Conservation (phyloP, 2,888 invertebrate species). For the Trichacis sp. region DNA sequence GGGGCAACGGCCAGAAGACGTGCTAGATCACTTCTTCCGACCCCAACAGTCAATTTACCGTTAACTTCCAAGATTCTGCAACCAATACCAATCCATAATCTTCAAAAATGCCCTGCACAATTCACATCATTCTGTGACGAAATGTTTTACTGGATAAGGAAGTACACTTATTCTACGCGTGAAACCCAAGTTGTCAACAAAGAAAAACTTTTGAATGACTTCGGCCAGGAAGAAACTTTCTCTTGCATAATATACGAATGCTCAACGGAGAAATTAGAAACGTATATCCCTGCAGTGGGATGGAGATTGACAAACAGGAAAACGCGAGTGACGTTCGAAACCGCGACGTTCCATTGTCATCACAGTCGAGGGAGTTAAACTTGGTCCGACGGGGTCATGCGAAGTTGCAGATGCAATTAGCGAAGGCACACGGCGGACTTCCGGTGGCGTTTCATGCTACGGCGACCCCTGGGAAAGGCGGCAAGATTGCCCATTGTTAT, state of each 20-base stretch:
- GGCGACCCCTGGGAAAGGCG: constrained; percentile 60
- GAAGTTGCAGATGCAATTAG: constrained; percentile 64
- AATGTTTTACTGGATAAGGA: no score
- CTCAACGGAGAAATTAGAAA: no score
- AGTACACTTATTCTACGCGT: no score
- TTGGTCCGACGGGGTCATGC: constrained; percentile 56
- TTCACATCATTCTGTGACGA: no score
- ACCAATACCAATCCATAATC: constrained; percentile 36
- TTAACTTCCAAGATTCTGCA: constrained; percentile 84
- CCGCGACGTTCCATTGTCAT: constrained; percentile 22
- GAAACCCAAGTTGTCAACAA: no score
- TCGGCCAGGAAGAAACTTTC: no score
- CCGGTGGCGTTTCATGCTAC: constrained; percentile 63
- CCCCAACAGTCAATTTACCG: constrained; percentile 79
- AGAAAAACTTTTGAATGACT: no score
- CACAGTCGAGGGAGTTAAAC: constrained; percentile 36
- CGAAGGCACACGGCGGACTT: constrained; percentile 64
- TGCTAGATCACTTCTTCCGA: constrained; percentile 79
- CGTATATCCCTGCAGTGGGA: background rate
- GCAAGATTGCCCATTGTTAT: constrained; percentile 63
- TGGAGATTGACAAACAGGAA: constrained; percentile 3
- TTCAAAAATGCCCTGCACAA: no score
- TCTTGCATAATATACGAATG: no score
- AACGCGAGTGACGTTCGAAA: constrained; percentile 22
- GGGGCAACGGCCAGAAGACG: constrained; percentile 75